Conservation (phyloP, 2,113 vertebrate genomes). For the Glaucomys volans region DNA sequence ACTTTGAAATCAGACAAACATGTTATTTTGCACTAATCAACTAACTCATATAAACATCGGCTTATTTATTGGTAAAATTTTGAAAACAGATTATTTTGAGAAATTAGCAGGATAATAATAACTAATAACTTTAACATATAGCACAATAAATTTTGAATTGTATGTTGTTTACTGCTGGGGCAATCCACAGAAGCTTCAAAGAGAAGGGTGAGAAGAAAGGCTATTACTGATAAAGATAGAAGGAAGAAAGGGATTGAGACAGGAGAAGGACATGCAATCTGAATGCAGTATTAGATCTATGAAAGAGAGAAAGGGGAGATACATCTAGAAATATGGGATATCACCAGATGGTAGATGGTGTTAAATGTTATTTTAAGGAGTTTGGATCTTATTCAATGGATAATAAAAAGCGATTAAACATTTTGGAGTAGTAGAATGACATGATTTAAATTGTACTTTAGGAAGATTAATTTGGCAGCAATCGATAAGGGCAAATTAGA, state of each 20-base stretch:
- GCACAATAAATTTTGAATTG: conserved; percentile 29
- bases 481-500: conserved; percentile 46
- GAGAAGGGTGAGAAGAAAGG: not conserved
- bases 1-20: not conserved
- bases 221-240: not conserved
- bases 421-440: conserved; percentile 64
- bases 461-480: conserved; percentile 67
- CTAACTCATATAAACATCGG: not conserved
- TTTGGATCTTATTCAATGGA: conserved; percentile 75
- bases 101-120: not conserved
- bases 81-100: conserved; percentile 4
- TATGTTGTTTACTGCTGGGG: not conserved
- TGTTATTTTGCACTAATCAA: not conserved
- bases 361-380: conserved; percentile 79
- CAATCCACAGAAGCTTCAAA: conserved; percentile 7
- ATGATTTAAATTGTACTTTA: conserved; percentile 73
- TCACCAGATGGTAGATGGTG: conserved; percentile 72
- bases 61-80: conserved; percentile 28
- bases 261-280: conserved; percentile 20
- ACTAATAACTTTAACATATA: not conserved
- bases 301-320: conserved; percentile 51
- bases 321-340: conserved; percentile 43
- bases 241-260: not conserved
- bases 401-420: conserved; percentile 75
- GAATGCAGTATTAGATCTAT: conserved; percentile 27